A percentile compares a stretch with the other conserved stretches of the same genome.
These are phyloP conservation scores for Hydriomena furcata DNA, from an alignment of 2,888 invertebrate genomes.

Conservation along the genomic window DNA sequence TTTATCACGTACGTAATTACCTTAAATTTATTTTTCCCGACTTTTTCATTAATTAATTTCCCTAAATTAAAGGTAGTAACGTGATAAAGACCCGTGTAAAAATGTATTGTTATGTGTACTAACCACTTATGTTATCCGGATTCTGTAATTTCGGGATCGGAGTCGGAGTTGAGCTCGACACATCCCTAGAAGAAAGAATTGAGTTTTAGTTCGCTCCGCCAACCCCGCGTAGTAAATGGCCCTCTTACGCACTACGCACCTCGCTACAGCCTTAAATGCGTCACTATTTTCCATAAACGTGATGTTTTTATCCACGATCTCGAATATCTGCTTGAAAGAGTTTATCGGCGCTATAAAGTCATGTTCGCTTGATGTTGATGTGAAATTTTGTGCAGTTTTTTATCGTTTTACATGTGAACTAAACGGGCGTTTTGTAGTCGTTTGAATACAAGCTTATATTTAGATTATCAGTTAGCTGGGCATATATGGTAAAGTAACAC, in stretches of 20 bases:
- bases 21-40: too few species aligned
- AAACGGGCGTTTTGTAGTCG: conserved; percentile 22
- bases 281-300: conserved; percentile 62
- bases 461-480: conserved; percentile 16
- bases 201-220: conserved; percentile 55
- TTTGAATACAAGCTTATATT: conserved; percentile 24
- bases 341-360: conserved; percentile 42
- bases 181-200: conserved; percentile 45
- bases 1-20: too few species aligned
- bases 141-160: neutral
- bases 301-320: conserved; percentile 57
- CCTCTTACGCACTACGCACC: conserved; percentile 50
- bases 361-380: conserved; percentile 30
- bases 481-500: neutral
- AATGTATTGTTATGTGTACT: too few species aligned
- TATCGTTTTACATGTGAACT: conserved; percentile 30
- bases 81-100: too few species aligned
- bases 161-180: neutral
- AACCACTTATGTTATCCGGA: neutral
- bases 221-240: conserved; percentile 51
- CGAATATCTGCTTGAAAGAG: conserved; percentile 43
- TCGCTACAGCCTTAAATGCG: conserved; percentile 54
- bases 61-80: too few species aligned
- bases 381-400: conserved; percentile 28
- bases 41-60: too few species aligned